A percentile compares a stretch with the other conserved stretches of the same genome.
phyloP scores from a whole-genome alignment of 1,140 invertebrate genomes.

The Conus ventricosus region DNA sequence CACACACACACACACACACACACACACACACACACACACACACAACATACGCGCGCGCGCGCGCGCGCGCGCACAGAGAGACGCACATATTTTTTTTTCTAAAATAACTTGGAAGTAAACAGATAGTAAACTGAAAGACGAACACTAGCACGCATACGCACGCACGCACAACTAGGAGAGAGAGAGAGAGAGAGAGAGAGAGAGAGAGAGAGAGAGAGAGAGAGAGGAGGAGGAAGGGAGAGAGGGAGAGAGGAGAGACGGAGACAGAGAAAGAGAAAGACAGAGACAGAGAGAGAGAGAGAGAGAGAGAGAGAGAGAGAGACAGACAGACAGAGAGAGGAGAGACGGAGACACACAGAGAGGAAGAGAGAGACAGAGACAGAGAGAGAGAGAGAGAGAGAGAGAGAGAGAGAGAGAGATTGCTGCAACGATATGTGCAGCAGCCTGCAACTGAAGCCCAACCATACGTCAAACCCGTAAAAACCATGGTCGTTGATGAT shows the following conservation, averaged over 20 bases:
- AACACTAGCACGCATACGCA: too few species aligned
- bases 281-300: conserved; percentile 23
- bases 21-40: background rate
- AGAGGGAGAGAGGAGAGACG: background rate
- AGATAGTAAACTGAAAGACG: too few species aligned
- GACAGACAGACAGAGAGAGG: conserved; percentile 25
- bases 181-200: too few species aligned
- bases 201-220: too few species aligned
- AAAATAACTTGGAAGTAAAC: too few species aligned
- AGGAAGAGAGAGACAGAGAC: conserved; percentile 34
- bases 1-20: background rate
- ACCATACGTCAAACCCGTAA: too few species aligned
- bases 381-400: conserved; percentile 18
- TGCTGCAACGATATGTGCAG: background rate
- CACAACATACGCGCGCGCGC: too few species aligned
- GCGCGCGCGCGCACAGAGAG: too few species aligned
- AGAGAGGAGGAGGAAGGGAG: conserved; percentile 5
- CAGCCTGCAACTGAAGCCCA: too few species aligned
- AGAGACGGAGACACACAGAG: conserved; percentile 21
- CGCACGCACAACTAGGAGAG: too few species aligned
- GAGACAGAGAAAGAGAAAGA: conserved; percentile 28
- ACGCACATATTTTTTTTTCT: too few species aligned
- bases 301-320: conserved; percentile 28
- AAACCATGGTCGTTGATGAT: too few species aligned
- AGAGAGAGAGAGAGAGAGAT: background rate